Base-by-base conservation (phyloP, 1,140 invertebrate genomes). In the Metopolophium dirhodum region DNA sequence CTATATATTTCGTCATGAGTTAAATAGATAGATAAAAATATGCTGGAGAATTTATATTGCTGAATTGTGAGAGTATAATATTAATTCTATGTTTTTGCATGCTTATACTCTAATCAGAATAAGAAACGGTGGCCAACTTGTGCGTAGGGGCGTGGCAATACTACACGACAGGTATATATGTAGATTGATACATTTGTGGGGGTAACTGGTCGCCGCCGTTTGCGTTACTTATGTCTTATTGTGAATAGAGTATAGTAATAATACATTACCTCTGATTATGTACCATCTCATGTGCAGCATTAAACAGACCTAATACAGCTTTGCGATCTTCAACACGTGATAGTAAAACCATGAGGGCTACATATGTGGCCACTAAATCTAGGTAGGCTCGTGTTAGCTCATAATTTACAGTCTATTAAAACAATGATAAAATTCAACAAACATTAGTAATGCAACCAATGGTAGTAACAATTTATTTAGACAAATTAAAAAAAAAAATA, bases 311-410 rank as follows among this genome's bases (percentile, higher is more conserved):
- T 37, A 99, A 95, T 18, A 99, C 99, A 20, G 98, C 98, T 96
- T 99, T 99, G 83, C 99, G 96, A 95, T 99, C 99, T 95, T 99
- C 99, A 0, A 99, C 98, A 95, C 98, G 96, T 0, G 99, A 99
- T 14, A 99, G 95, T 9, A 99, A 95, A 87, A 99, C 98, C 99
- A 99, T 99, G 18, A 99, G 95, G 14, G 98, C 98, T 0, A 99
- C 97, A 95, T 99, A 99, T 7, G 97, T 99, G 0, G 97, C 96
- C 26, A 99, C 98, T 51, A 99, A 96, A 95, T 99, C 99, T 92
- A 99, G 95, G 95, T 99, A 99, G 93, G 97, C 97, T 95, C 98
- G 99, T 1, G 99, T 99, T 88, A 99, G 95, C 95, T 99, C 99
- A 96, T 98, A 99, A 95, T 99, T 99, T 37, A 99, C 96, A 7